These are phyloP conservation scores for Phocides pigmalion DNA, from an alignment of 1,140 invertebrate species.

Conservation along the genomic window DNA sequence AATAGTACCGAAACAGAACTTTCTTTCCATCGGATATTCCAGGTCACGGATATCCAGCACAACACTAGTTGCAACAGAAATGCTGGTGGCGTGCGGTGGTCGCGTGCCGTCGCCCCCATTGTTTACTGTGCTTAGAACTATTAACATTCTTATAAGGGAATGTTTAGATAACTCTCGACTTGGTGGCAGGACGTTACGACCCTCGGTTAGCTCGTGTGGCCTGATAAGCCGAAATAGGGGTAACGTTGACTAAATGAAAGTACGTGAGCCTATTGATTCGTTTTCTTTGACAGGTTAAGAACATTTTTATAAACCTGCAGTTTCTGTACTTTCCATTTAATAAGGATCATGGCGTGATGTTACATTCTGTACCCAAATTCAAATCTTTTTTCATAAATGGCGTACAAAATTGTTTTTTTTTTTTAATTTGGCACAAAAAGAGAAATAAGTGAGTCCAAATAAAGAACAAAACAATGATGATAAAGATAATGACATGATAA, in stretches of 20 bases:
- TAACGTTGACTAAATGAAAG: conserved; percentile 37
- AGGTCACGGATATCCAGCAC: too few species aligned
- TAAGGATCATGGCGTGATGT: too few species aligned
- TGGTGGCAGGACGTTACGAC: conserved; percentile 46
- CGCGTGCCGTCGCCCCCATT: conserved; percentile 45
- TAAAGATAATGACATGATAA: too few species aligned
- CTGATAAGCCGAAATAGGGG: conserved; percentile 39
- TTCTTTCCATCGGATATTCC: too few species aligned
- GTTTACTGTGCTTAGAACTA: conserved; percentile 48
- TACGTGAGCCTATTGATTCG: conserved; percentile 40
- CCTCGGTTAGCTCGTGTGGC: conserved; percentile 46
- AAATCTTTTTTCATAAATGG: too few species aligned
- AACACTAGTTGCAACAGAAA: conserved; percentile 27
- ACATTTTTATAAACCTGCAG: not conserved
- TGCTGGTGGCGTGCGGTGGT: conserved; percentile 49
- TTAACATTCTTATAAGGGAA: conserved; percentile 66
- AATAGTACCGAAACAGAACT: too few species aligned
- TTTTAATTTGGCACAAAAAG: too few species aligned
- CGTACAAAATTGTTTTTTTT: too few species aligned
- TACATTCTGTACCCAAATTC: too few species aligned
- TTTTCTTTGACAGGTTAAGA: conserved; percentile 1
- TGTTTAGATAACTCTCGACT: conserved; percentile 71
- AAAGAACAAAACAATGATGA: too few species aligned
- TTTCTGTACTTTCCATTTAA: too few species aligned
- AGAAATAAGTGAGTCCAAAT: too few species aligned